A percentile compares a stretch with the other conserved stretches of the same genome.
Evolutionary conservation across 2,888 invertebrate species (phyloP).

Genomic region (Hypena proboscidalis): DNA sequence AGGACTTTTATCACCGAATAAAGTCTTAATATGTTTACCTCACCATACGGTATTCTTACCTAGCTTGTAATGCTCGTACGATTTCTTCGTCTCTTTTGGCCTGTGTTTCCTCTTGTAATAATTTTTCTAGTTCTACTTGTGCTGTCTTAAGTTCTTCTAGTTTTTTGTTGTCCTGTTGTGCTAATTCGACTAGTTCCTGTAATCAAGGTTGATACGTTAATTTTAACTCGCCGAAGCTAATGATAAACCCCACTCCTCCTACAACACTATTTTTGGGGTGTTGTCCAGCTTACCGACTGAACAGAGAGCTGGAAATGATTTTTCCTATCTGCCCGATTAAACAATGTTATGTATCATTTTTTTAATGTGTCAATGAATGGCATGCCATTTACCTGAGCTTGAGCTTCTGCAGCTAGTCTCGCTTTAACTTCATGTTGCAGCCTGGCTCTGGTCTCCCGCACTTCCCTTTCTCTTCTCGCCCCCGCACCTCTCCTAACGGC

Average conservation of each 20-base stretch:
- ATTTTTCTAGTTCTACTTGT: conserved; percentile 88
- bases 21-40: too few species aligned
- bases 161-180: conserved; percentile 89
- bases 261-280: background rate
- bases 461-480: conserved; percentile 83
- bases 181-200: conserved; percentile 87
- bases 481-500: conserved; percentile 82
- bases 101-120: conserved; percentile 93
- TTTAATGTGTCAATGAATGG: background rate
- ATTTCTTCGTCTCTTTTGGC: conserved; percentile 95
- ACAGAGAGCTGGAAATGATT: too few species aligned
- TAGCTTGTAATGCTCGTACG: conserved; percentile 88
- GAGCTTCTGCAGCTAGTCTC: conserved; percentile 84
- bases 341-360: background rate
- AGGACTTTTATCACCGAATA: too few species aligned
- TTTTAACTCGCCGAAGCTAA: too few species aligned
- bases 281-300: too few species aligned
- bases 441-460: conserved; percentile 85
- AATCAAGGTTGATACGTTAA: conserved; percentile 13
- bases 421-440: conserved; percentile 88
- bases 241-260: too few species aligned
- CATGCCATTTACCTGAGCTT: conserved; percentile 75
- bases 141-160: conserved; percentile 90
- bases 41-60: conserved; percentile 56
- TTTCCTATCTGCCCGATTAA: too few species aligned